phyloP scores from a whole-genome alignment of 1,140 invertebrate genomes.

The Cotesia chilonis region DNA sequence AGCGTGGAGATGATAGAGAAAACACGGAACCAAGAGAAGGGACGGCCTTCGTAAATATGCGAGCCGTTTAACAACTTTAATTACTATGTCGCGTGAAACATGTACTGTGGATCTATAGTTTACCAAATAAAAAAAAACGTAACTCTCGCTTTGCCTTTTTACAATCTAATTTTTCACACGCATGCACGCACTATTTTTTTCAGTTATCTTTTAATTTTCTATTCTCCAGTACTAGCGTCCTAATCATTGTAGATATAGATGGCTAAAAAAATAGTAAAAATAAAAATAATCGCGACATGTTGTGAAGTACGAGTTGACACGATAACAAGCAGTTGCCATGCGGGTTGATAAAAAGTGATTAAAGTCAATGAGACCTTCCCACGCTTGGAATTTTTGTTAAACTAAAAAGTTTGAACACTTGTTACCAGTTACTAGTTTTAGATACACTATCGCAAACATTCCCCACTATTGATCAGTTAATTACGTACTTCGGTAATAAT shows the following conservation, averaged over 20 bases:
- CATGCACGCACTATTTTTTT: no score
- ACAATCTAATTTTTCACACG: no score
- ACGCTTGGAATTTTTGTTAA: background rate
- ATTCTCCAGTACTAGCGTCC: no score
- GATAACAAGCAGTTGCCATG: conserved; percentile 12
- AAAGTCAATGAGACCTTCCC: conserved; percentile 6
- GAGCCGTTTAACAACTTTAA: conserved; percentile 5
- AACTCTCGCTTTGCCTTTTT: no score
- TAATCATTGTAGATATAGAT: no score
- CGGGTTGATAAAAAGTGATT: conserved; percentile 4
- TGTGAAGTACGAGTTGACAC: background rate
- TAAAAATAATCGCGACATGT: background rate
- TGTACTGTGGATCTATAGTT: no score
- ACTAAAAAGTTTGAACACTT: background rate
- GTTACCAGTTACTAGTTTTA: background rate
- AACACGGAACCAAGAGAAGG: background rate
- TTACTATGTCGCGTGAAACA: background rate
- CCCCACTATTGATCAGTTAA: no score
- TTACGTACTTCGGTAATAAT: no score
- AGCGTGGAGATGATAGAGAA: background rate
- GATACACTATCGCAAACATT: no score
- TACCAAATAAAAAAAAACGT: background rate
- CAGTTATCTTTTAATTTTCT: no score
- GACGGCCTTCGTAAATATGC: conserved; percentile 15
- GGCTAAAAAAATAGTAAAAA: background rate